A percentile compares a stretch with the other conserved stretches of the same genome.
Conservation (phyloP, 2,113 vertebrate species). For the Cricetomys ansorgei region DNA sequence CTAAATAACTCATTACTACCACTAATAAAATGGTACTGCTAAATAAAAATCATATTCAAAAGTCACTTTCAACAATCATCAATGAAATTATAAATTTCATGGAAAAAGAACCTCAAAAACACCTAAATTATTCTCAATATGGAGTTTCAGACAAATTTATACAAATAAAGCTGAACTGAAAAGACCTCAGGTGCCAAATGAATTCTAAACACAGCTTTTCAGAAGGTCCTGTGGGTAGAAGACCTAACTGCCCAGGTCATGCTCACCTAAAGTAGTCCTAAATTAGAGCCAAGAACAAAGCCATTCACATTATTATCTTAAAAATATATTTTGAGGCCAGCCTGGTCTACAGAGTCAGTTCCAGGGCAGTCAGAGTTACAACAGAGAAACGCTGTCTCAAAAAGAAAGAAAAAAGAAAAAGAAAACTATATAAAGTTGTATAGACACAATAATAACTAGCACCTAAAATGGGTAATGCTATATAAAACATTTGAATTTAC, state of each 20-base stretch:
- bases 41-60: background rate
- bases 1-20: background rate
- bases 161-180: conserved; percentile 55
- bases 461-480: conserved; percentile 35
- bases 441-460: background rate
- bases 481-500: background rate
- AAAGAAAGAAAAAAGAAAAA: no score
- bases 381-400: no score
- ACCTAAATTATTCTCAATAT: conserved; percentile 20
- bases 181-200: background rate
- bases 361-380: no score
- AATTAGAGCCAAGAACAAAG: background rate
- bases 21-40: background rate
- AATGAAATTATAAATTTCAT: conserved; percentile 17
- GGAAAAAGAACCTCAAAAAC: conserved; percentile 17
- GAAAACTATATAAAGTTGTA: background rate
- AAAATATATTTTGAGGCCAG: no score
- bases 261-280: background rate
- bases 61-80: conserved; percentile 29
- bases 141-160: conserved; percentile 34
- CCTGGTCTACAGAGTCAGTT: no score
- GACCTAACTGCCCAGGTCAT: background rate
- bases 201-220: conserved; percentile 16
- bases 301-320: background rate
- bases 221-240: background rate